Evolutionary conservation across 2,797 vertebrate species (phyloP).

Genomic region (Periophthalmus magnuspinnatus): DNA sequence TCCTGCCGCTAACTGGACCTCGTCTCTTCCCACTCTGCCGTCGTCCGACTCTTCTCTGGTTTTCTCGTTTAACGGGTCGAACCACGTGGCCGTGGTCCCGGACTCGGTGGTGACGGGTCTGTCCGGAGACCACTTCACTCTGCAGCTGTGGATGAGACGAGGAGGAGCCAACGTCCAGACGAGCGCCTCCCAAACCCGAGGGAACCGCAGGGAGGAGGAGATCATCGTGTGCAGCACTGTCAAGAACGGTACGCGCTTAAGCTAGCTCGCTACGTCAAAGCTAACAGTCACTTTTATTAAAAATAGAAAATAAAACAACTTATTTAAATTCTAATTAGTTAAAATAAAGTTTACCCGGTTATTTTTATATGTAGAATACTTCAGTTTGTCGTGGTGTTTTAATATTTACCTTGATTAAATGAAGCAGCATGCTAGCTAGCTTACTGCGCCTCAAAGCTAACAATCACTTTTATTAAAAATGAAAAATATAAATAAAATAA

Average conservation of each 20-base stretch:
- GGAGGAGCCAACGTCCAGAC: constrained; percentile 79
- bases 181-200: constrained; percentile 70
- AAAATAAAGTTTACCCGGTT: too few species aligned
- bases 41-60: constrained; percentile 97
- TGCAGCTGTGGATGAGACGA: constrained; percentile 95
- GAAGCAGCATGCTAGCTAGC: too few species aligned
- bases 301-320: too few species aligned
- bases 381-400: too few species aligned
- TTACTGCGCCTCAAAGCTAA: too few species aligned
- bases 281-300: too few species aligned
- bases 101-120: constrained; percentile 81
- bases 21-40: constrained; percentile 89
- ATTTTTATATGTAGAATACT: too few species aligned
- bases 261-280: too few species aligned
- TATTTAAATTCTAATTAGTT: too few species aligned
- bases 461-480: too few species aligned
- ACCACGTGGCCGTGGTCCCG: constrained; percentile 90
- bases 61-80: constrained; percentile 95
- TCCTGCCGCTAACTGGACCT: constrained; percentile 91
- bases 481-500: too few species aligned
- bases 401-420: too few species aligned
- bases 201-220: constrained; percentile 90
- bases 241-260: constrained; percentile 88
- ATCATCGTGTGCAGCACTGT: constrained; percentile 93
- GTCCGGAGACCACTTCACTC: constrained; percentile 92